Conservation (phyloP, 2,888 invertebrate species). For the Ornithoptera priamus region DNA sequence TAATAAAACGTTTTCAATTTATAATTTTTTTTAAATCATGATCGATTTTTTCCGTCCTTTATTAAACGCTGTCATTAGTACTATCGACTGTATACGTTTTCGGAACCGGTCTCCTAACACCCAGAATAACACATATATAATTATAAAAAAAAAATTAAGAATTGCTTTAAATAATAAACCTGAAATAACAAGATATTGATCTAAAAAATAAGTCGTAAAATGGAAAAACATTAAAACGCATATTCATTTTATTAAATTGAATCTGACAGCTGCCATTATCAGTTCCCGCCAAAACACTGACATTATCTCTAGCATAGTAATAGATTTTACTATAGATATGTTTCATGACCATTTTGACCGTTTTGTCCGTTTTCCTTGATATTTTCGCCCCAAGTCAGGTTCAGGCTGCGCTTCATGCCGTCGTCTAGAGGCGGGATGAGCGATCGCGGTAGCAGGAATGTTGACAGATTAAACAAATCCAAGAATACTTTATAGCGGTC, state of each 20-base stretch:
- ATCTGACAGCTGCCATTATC: not conserved
- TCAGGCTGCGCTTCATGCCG: slow-evolving; percentile 89
- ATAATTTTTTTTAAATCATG: too few relatives aligned
- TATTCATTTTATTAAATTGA: not conserved
- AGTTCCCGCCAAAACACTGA: not conserved
- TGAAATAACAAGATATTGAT: not conserved
- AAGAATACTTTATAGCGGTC: slow-evolving; percentile 99
- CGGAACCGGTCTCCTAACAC: too few relatives aligned
- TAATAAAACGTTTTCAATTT: too few relatives aligned
- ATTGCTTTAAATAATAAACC: not conserved
- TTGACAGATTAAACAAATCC: slow-evolving; percentile 98
- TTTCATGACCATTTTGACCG: slow-evolving; percentile 37
- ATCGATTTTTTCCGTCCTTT: too few relatives aligned
- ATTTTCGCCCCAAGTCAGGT: slow-evolving; percentile 76
- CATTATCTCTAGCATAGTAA: not conserved
- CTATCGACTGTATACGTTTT: too few relatives aligned
- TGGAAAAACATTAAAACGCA: not conserved
- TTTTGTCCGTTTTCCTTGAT: slow-evolving; percentile 41
- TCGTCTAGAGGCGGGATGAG: slow-evolving; percentile 93
- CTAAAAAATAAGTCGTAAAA: not conserved
- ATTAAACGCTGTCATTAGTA: too few relatives aligned
- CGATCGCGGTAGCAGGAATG: slow-evolving; percentile 95
- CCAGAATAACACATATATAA: too few relatives aligned
- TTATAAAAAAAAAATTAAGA: too few relatives aligned
- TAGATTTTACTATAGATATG: slow-evolving; percentile 43